Base-by-base conservation (phyloP, 2,888 invertebrate species). In the Drosophila acutilabella region DNA sequence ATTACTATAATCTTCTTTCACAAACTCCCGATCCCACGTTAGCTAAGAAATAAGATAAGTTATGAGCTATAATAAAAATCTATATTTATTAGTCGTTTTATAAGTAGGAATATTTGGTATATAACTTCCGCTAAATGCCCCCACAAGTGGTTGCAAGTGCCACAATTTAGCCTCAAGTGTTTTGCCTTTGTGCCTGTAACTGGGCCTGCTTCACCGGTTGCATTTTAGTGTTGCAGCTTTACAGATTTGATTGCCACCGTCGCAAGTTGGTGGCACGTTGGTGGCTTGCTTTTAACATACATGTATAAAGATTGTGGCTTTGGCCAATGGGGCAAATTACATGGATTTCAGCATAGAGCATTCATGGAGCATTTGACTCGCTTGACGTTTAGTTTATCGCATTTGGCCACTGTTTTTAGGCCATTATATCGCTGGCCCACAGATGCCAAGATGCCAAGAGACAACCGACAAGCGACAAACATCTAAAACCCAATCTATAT, bases 381-480 rank as follows among this genome's bases (percentile, higher is more conserved):
- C 62, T 77, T 71, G 78, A 76, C 64, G 81, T 81, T 81, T 80
- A 67, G 80, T 81, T 81, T 80, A 81, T 81, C 80, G 82, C 74
- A 68, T 69, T 57, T 73, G 73, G 78, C 81, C 82, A 81, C 82
- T 67, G 82, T 78, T 77, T 30, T 81, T 54, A 47, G 69, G 69
- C 68, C 67, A 11, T 67, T 48, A 60, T 57, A 42, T 53, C 62
- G 62, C 48, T 38, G 48, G 30, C 50, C 65, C 58, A 52, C 60
- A 74, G 73, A 73, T 74, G 78, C 72, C 74, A 68, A 72, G 77
- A 61, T 14, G 50, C 40, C 47, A 45, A 50, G 50, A 50, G 64
- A 67, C 69, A 68, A 54, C 30, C 58, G 66, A 64, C 69, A 56
- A 51, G 48, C 60, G 74, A 71, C 76, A 70, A 30, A 70, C 73